A percentile compares a stretch with the other conserved stretches of the same genome.
These are phyloP conservation scores for Acanthornis magna DNA, from an alignment of 2,797 vertebrate genomes.

Conservation along the genomic window DNA sequence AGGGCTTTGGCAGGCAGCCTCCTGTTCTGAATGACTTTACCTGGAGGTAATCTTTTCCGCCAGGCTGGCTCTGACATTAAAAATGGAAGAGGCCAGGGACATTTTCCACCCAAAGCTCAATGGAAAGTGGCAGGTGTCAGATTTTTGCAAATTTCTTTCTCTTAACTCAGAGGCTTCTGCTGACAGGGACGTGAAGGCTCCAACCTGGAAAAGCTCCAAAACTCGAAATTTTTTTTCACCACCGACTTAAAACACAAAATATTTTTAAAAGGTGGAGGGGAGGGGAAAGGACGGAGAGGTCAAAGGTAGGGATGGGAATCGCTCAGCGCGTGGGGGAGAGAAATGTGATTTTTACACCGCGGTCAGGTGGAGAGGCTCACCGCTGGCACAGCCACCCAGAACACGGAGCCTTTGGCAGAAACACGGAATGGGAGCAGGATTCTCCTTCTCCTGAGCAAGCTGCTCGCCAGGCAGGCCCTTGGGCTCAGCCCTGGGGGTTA, in stretches of 20 bases:
- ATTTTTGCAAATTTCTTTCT: constrained; percentile 68
- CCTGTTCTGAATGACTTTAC: constrained; percentile 68
- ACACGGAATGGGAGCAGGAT: not conserved
- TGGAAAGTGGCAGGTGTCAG: constrained; percentile 75
- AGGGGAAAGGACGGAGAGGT: not conserved
- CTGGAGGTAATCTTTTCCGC: constrained; percentile 73
- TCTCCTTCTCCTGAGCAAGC: not conserved
- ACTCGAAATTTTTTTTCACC: not conserved
- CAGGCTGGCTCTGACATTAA: constrained; percentile 72
- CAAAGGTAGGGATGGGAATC: not conserved
- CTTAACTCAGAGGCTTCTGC: constrained; percentile 55
- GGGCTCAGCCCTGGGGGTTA: not conserved
- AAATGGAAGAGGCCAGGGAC: constrained; percentile 68
- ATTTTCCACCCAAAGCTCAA: constrained; percentile 66
- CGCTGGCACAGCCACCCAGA: not conserved
- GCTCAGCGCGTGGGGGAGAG: not conserved
- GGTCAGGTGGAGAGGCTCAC: not conserved
- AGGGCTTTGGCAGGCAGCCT: constrained; percentile 4
- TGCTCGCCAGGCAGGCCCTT: not conserved
- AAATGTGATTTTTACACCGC: not conserved
- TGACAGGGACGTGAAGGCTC: constrained; percentile 57
- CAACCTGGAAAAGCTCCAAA: constrained; percentile 55
- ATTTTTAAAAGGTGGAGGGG: not conserved
- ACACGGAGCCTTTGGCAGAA: not conserved
- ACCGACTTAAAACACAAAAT: not conserved